These are phyloP conservation scores for Ophthalmolycus amberensis DNA, from an alignment of 2,113 vertebrate species.

Conservation along the genomic window DNA sequence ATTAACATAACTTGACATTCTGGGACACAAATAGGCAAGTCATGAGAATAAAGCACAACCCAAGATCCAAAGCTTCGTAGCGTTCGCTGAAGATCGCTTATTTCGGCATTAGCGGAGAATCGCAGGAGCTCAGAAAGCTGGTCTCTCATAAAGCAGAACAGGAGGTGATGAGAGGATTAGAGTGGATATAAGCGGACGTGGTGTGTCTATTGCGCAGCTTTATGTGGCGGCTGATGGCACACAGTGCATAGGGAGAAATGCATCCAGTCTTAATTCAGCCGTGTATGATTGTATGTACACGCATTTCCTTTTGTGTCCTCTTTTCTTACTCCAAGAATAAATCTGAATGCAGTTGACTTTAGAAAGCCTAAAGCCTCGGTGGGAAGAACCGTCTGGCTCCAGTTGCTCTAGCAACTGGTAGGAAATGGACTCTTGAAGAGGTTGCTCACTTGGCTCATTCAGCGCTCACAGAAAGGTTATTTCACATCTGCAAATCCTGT, in stretches of 20 bases:
- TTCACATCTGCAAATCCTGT: constrained; percentile 45
- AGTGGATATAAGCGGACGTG: background rate
- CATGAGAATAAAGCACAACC: background rate
- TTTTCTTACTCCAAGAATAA: constrained; percentile 47
- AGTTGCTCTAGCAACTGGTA: constrained; percentile 75
- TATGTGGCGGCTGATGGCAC: constrained; percentile 3
- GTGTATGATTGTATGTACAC: background rate
- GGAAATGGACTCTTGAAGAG: constrained; percentile 55
- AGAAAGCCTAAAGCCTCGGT: constrained; percentile 59
- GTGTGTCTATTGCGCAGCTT: constrained; percentile 4
- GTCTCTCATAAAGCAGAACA: background rate
- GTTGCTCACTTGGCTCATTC: constrained; percentile 58
- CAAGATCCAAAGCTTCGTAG: background rate
- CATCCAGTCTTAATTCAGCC: background rate
- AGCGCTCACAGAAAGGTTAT: constrained; percentile 51
- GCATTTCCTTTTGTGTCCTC: constrained; percentile 37
- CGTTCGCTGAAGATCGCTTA: constrained; percentile 14
- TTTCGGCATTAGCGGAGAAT: constrained; percentile 3
- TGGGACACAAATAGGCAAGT: background rate
- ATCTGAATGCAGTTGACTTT: constrained; percentile 56
- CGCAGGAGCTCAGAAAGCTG: background rate
- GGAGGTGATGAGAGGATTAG: constrained; percentile 15
- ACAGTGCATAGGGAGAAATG: background rate
- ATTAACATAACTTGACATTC: background rate
- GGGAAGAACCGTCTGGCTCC: constrained; percentile 62